These are phyloP conservation scores for Pentamera pediparva DNA, from an alignment of 53 echinoderm and acorn worm species.

Conservation along the genomic window DNA sequence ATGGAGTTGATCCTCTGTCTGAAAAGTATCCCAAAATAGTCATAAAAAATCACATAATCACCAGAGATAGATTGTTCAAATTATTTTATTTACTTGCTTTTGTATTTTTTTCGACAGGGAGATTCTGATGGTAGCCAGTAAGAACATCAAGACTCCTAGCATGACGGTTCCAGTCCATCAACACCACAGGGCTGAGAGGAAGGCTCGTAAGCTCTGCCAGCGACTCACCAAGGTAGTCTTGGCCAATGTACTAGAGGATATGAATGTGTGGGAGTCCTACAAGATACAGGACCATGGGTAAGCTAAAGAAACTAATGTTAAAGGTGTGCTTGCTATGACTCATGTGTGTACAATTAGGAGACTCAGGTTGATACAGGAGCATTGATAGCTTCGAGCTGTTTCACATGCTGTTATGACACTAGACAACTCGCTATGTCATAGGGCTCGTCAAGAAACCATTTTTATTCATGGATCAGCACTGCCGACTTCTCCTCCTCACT, in stretches of 20 bases:
- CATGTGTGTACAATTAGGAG: no score
- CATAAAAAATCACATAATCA: background rate
- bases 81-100: background rate
- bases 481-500: no score
- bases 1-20: no score
- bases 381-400: no score
- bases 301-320: no score
- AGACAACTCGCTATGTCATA: no score
- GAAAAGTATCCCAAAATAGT: no score
- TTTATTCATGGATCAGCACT: no score
- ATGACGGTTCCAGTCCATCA: constrained; percentile 77
- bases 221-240: constrained; percentile 64
- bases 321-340: no score
- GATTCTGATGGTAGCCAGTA: constrained; percentile 86
- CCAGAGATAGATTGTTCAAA: background rate
- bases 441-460: no score
- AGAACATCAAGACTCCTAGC: constrained; percentile 85
- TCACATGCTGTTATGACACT: no score
- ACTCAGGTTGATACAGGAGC: no score
- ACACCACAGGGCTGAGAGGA: constrained; percentile 44
- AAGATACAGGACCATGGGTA: constrained; percentile 37
- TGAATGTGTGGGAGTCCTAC: constrained; percentile 74
- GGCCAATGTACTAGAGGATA: constrained; percentile 75
- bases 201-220: constrained; percentile 48
- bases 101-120: constrained; percentile 46